Evolutionary conservation across 2,797 vertebrate genomes (phyloP), one percentile per base, ranked within the genome.

Genomic region (Paratrypauchen microcephalus): DNA sequence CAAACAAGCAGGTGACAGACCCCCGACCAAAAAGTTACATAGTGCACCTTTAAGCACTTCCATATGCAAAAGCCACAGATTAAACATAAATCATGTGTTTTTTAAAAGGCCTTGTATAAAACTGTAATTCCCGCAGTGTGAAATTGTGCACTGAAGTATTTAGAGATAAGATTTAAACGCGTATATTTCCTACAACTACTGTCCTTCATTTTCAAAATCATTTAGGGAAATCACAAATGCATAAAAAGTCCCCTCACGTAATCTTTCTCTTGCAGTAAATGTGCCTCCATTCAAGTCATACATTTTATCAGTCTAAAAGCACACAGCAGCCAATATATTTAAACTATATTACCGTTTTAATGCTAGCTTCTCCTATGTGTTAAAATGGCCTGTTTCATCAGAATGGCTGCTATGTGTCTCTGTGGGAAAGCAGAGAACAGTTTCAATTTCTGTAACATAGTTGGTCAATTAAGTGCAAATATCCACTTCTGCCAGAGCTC

Each of bases 371-470:
- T 63, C 52, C 72, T 47, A 63, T 66, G 61, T 67, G 75, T 77
- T 65, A 77, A 59, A 11, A 0, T 18, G 59, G 52, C 74, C 36
- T 56, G 61, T 36, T 79, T 39, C 61, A 19, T 19, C 16, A 45
- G 73, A 71, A 71, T 23, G 54, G 70, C 13, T 70, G 6, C 66
- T 74, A 81, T 71, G 69, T 68, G 76, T 68, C n/a, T 24, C 16
- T 24, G 6, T 8, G 13, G 26, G 1, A 48, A 68, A 66, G 71
- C 57, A 21, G 67, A 74, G 62, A 81, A 72, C 66, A 28, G 55
- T 74, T 76, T 80, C 73, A 66, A 79, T 81, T 77, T 67, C 72
- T 83, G 76, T 75, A 77, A 80, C 77, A 74, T 65, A 74, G 71
- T 80, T 75, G 77, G 76, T 73, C 76, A 78, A 78, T 81, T 80